Evolutionary conservation across 2,797 vertebrate species (phyloP).

Genomic region (Acipenser oxyrinchus): DNA sequence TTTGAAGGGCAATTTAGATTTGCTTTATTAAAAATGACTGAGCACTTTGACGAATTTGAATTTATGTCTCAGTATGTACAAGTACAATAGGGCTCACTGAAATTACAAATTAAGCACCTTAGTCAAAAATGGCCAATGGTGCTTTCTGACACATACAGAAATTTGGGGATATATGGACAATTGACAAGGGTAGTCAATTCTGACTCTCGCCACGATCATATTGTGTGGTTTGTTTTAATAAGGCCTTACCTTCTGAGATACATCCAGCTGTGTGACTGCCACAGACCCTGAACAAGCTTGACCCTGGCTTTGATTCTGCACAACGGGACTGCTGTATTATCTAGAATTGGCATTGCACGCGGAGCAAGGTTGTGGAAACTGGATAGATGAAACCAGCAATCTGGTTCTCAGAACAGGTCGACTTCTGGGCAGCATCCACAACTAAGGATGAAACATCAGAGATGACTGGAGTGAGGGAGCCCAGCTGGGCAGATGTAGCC

Average conservation of each 20-base stretch:
- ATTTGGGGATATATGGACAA: no score
- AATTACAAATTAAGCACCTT: no score
- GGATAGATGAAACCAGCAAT: conserved; percentile 37
- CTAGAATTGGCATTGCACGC: conserved; percentile 1
- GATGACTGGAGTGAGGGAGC: conserved; percentile 38
- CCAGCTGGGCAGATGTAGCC: conserved; percentile 35
- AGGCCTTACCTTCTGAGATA: conserved; percentile 27
- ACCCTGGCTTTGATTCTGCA: conserved; percentile 26
- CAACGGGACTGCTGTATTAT: not conserved
- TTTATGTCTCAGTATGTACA: no score
- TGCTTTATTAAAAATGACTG: no score
- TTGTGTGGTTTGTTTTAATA: no score
- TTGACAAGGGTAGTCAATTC: no score
- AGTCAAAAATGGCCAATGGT: no score
- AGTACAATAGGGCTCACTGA: no score
- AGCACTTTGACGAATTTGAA: no score
- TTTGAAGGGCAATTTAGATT: no score
- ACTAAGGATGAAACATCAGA: conserved; percentile 40
- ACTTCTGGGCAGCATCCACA: conserved; percentile 37
- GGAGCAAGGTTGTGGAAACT: conserved; percentile 24
- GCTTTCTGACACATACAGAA: no score
- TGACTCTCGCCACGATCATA: no score
- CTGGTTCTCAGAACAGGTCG: conserved; percentile 36
- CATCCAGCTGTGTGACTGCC: conserved; percentile 19
- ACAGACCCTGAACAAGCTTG: conserved; percentile 25